These are phyloP conservation scores for Isaurus tuberculatus DNA, from an alignment of 92 coral and sea anemone species.

Conservation along the genomic window DNA sequence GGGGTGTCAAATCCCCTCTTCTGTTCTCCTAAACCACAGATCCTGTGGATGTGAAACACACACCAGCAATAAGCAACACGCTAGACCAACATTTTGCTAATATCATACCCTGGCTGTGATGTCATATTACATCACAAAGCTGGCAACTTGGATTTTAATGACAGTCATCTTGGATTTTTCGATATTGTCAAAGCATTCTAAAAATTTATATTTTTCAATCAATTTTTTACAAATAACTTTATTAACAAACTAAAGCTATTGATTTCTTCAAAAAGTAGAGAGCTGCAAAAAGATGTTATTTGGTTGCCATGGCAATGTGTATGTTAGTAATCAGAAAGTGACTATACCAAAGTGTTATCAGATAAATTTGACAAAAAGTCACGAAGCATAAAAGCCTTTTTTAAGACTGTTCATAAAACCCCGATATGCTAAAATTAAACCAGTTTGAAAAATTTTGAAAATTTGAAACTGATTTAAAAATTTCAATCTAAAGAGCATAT, in stretches of 20 bases:
- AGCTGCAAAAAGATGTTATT: constrained; percentile 35
- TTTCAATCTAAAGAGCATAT: no score
- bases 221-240: constrained; percentile 23
- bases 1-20: constrained; percentile 30
- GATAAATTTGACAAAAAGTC: constrained; percentile 34
- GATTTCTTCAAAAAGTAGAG: constrained; percentile 24
- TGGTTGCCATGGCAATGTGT: constrained; percentile 32
- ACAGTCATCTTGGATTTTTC: constrained; percentile 25
- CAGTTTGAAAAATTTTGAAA: no score
- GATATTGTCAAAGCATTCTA: constrained; percentile 25
- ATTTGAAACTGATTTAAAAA: no score
- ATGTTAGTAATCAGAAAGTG: constrained; percentile 17
- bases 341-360: constrained; percentile 30
- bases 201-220: constrained; percentile 14
- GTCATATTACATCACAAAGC: constrained; percentile 22
- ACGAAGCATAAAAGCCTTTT: not conserved
- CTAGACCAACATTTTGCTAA: constrained; percentile 30
- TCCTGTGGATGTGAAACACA: constrained; percentile 28
- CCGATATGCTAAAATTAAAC: no score
- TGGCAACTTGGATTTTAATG: constrained; percentile 30
- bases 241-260: constrained; percentile 25
- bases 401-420: no score
- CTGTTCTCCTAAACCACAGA: constrained; percentile 26
- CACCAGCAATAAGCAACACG: constrained; percentile 25
- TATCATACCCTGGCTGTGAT: constrained; percentile 28